A percentile compares a stretch with the other conserved stretches of the same genome.
Conservation (phyloP, 2,113 vertebrate genomes). For the Brachirus orientalis region DNA sequence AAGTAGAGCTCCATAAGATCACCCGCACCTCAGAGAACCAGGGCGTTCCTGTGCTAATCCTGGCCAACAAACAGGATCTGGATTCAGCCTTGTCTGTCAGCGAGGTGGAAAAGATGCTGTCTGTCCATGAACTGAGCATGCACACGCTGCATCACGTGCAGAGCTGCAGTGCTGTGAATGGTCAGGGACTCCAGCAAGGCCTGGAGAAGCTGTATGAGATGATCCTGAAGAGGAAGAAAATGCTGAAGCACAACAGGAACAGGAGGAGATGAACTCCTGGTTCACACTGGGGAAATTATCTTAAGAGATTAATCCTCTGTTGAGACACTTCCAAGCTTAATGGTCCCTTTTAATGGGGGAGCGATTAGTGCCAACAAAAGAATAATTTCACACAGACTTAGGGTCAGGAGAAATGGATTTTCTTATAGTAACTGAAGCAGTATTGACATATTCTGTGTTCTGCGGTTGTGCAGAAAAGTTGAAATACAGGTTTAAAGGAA, state of each 20-base stretch:
- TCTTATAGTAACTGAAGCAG: slow-evolving; percentile 65
- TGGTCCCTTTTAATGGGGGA: slow-evolving; percentile 49
- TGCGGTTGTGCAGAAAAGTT: slow-evolving; percentile 51
- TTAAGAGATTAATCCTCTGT: slow-evolving; percentile 31
- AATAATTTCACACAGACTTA: slow-evolving; percentile 50
- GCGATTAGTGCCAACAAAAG: slow-evolving; percentile 61
- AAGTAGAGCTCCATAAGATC: slow-evolving; percentile 90
- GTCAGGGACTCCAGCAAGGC: slow-evolving; percentile 86
- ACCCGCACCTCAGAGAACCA: slow-evolving; percentile 89
- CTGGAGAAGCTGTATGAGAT: slow-evolving; percentile 91
- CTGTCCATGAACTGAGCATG: slow-evolving; percentile 84
- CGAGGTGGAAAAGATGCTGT: slow-evolving; percentile 89
- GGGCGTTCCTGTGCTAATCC: slow-evolving; percentile 87
- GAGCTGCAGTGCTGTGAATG: slow-evolving; percentile 89
- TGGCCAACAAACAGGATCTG: slow-evolving; percentile 92
- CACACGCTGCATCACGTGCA: slow-evolving; percentile 87
- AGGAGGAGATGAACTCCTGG: slow-evolving; percentile 81
- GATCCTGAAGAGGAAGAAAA: slow-evolving; percentile 91
- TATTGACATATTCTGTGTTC: slow-evolving; percentile 61
- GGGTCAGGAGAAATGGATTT: slow-evolving; percentile 68
- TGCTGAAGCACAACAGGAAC: slow-evolving; percentile 82
- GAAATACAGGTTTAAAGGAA: slow-evolving; percentile 49
- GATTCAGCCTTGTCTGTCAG: slow-evolving; percentile 77
- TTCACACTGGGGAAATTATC: slow-evolving; percentile 11
- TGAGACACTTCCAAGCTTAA: slow-evolving; percentile 54